These are phyloP conservation scores for Columba janthina DNA, from an alignment of 2,113 vertebrate genomes.

Conservation along the genomic window DNA sequence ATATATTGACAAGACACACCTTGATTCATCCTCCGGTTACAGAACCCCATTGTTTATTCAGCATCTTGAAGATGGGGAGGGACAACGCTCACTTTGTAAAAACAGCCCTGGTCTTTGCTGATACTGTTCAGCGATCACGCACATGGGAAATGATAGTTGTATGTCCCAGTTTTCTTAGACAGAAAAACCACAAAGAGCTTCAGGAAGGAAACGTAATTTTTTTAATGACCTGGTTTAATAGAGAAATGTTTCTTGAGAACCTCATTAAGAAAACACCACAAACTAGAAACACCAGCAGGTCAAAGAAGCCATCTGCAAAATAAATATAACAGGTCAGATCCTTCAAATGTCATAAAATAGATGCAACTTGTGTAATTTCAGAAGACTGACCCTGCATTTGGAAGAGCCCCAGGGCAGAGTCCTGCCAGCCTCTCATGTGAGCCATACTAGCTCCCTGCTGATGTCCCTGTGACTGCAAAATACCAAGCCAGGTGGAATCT, in stretches of 20 bases:
- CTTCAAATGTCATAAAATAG: slow-evolving; percentile 19
- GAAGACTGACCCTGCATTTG: neutral
- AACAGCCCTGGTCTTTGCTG: neutral
- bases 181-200: neutral
- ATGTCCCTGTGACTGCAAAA: slow-evolving; percentile 21
- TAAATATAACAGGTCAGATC: slow-evolving; percentile 25
- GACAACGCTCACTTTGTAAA: neutral
- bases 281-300: slow-evolving; percentile 18
- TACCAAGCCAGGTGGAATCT: slow-evolving; percentile 25
- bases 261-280: neutral
- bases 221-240: slow-evolving; percentile 51
- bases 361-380: neutral
- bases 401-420: neutral
- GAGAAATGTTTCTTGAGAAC: slow-evolving; percentile 42
- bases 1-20: neutral
- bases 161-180: slow-evolving; percentile 23
- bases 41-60: neutral
- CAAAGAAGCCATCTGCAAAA: slow-evolving; percentile 40
- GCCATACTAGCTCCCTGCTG: neutral
- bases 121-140: neutral
- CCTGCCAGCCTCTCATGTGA: neutral
- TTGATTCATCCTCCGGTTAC: neutral
- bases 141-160: neutral
- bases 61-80: neutral
- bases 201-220: slow-evolving; percentile 34